Evolutionary conservation across 2,797 vertebrate genomes (phyloP), one percentile per base, ranked within the genome.

Genomic region (Myotis myotis): DNA sequence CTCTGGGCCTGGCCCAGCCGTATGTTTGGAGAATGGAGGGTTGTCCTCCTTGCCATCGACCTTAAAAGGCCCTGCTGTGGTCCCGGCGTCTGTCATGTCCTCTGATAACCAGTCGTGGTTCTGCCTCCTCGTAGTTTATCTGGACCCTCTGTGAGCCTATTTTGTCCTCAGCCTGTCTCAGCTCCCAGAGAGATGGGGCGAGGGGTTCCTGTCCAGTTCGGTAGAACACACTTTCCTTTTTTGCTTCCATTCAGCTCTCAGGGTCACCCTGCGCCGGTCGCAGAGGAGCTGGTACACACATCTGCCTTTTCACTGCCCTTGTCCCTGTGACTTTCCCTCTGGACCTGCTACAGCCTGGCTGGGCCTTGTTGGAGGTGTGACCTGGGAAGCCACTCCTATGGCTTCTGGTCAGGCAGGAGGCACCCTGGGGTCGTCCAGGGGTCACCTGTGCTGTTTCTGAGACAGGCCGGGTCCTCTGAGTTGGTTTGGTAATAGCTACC

Each of bases 31-130:
- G 70, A 94, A 83, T 64, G 55, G 88, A 92, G 82, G 62, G 41
- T 22, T 94, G 79, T 92, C 80, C 86, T 96, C 93, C 20, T 82
- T 92, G 79, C 95, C 87, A n/a, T 96, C 75, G 9, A 92, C 97
- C 97, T 95, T 97, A 97, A 97, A 97, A 96, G 97, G 96, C 75
- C 57, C 91, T 95, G 89, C 94, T 75, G 28, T 72, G 80, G 51
- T 87, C 72, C 71, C 93, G 84, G 64, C 93, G 30, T 60, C 94
- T 57, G 76, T 76, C 83, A 30, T 1, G 5, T 79, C 75, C 64
- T 87, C 94, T 94, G 94, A 93, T 95, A 92, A 84, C 33, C 23
- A 33, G 19, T n/a, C 0, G 0, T 86, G 33, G 19, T 81, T 89
- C 53, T 87, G 75, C 76, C 49, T 87, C 62, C 71, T 89, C 92